phyloP scores from a whole-genome alignment of 2,797 vertebrate species.

The Mus minutoides region DNA sequence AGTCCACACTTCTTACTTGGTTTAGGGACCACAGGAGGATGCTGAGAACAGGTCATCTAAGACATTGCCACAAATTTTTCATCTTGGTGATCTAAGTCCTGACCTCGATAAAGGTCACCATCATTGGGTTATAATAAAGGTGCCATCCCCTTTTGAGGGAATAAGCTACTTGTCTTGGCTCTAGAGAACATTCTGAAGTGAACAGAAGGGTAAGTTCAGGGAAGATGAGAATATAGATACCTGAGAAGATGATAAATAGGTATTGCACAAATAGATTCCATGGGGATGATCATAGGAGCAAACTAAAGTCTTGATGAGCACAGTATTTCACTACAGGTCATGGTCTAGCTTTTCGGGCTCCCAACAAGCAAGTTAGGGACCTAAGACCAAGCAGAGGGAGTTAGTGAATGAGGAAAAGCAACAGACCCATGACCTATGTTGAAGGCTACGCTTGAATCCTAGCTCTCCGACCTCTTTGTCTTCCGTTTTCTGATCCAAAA shows the following conservation, averaged over 20 bases:
- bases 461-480: neutral
- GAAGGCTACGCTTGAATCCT: neutral
- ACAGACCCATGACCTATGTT: neutral
- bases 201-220: neutral
- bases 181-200: neutral
- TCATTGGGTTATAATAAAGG: neutral
- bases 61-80: neutral
- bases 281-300: neutral
- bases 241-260: constrained; percentile 15
- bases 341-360: neutral
- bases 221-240: neutral
- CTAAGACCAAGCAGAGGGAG: too few species aligned
- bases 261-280: neutral
- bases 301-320: neutral
- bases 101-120: neutral
- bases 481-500: constrained; percentile 33
- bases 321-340: neutral
- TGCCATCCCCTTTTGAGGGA: neutral
- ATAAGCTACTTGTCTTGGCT: neutral
- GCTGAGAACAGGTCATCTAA: neutral
- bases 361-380: neutral
- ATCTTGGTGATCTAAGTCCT: neutral
- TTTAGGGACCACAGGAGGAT: neutral
- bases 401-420: neutral
- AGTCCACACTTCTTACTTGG: constrained; percentile 31